phyloP scores from a whole-genome alignment of 2,888 invertebrate species.

The Zonitis immaculata region DNA sequence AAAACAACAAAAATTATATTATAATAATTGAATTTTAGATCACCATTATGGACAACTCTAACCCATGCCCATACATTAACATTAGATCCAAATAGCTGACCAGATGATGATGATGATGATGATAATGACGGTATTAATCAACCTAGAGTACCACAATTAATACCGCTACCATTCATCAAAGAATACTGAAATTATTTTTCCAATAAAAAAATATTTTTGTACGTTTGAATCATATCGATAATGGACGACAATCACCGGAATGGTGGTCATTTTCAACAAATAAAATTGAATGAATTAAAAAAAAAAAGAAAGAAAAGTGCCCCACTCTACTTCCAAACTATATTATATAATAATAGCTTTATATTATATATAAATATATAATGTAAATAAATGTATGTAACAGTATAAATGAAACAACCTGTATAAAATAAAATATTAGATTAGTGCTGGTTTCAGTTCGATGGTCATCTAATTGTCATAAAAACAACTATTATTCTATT shows the following conservation, averaged over 20 bases:
- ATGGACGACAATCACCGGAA: neutral
- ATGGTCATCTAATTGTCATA: no score
- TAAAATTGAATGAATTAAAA: no score
- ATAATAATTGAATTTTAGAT: constrained; percentile 51
- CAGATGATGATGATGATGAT: constrained; percentile 31
- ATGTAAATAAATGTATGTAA: no score
- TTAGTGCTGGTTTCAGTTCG: no score
- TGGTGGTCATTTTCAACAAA: no score
- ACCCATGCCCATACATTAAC: constrained; percentile 63
- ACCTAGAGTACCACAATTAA: constrained; percentile 43
- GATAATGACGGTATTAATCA: constrained; percentile 31
- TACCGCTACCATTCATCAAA: constrained; percentile 42
- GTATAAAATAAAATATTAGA: no score
- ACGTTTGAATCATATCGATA: neutral
- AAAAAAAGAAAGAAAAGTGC: neutral
- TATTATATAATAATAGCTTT: no score
- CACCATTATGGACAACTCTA: constrained; percentile 77
- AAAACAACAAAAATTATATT: no score
- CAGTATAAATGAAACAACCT: no score
- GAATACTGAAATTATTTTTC: constrained; percentile 27
- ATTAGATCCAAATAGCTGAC: constrained; percentile 43
- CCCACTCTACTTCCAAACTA: neutral
- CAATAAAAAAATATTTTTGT: neutral
- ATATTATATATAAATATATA: no score
- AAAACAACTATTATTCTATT: no score